Percentiles rank a stretch among this genome's conserved stretches.
phyloP scores from a whole-genome alignment of 2,888 invertebrate species.

The Acrobeloides nanus region DNA sequence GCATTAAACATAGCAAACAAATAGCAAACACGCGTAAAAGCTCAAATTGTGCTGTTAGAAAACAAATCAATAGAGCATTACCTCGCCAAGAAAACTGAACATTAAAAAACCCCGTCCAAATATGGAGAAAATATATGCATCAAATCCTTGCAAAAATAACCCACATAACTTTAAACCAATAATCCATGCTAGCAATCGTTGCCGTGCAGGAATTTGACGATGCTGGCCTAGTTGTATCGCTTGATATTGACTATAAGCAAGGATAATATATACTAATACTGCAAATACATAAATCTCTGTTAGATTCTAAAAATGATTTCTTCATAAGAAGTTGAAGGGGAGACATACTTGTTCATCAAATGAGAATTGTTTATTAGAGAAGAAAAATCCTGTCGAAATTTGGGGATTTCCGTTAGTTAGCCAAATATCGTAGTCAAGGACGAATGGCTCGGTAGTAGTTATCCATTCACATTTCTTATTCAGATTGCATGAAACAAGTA shows the following conservation, averaged over 20 bases:
- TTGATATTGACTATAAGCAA: conserved; percentile 24
- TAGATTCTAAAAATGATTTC: conserved; percentile 60
- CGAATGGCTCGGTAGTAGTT: conserved; percentile 48
- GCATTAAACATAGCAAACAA: conserved; percentile 82
- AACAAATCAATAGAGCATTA: conserved; percentile 53
- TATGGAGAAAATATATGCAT: conserved; percentile 78
- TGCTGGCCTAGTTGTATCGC: conserved; percentile 13
- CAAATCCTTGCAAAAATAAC: conserved; percentile 75
- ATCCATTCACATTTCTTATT: conserved; percentile 73
- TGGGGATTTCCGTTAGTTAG: conserved; percentile 92
- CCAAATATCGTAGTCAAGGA: conserved; percentile 80
- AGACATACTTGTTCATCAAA: conserved; percentile 69
- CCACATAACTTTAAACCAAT: conserved; percentile 57
- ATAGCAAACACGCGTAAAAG: conserved; percentile 45
- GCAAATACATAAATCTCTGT: conserved; percentile 72
- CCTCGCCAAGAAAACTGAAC: conserved; percentile 78
- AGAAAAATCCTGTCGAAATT: conserved; percentile 61
- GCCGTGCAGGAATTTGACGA: conserved; percentile 4
- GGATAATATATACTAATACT: conserved; percentile 22
- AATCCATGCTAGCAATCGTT: conserved; percentile 21
- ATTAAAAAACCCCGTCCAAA: conserved; percentile 80
- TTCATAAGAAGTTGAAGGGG: not conserved
- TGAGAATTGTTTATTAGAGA: conserved; percentile 94
- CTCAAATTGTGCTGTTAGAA: conserved; percentile 66
- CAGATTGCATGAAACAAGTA: conserved; percentile 82